phyloP scores from a whole-genome alignment of 1,140 invertebrate genomes.

The Drosophila asahinai region DNA sequence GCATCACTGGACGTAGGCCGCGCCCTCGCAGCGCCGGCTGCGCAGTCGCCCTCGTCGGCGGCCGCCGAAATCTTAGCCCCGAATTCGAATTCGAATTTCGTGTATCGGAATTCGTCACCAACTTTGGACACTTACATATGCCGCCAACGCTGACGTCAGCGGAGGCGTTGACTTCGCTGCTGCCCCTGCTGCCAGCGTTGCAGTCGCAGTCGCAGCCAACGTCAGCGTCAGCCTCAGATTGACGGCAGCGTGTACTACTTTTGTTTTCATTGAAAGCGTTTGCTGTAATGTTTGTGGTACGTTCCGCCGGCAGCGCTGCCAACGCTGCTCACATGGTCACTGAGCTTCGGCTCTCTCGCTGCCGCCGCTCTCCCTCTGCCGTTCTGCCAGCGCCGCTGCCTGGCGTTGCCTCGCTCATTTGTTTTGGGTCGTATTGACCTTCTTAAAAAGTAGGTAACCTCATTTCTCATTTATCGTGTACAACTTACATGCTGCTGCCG shows the following conservation, averaged over 20 bases:
- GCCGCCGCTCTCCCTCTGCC: constrained; percentile 18
- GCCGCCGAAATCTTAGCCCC: constrained; percentile 64
- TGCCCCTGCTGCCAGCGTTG: not conserved
- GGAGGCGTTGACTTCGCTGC: constrained; percentile 23
- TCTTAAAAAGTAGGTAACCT: constrained; percentile 85
- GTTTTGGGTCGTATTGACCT: constrained; percentile 84
- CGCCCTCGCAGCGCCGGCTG: constrained; percentile 69
- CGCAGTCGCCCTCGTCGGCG: constrained; percentile 72
- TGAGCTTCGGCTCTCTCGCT: constrained; percentile 64
- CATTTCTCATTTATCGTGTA: constrained; percentile 84
- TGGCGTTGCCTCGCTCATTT: constrained; percentile 78
- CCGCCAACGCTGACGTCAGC: constrained; percentile 29
- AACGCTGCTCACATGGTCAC: constrained; percentile 74
- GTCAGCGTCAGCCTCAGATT: constrained; percentile 30
- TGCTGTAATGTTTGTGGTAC: constrained; percentile 81
- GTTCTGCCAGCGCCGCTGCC: constrained; percentile 43
- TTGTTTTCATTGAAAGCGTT: constrained; percentile 83
- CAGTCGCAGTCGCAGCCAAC: constrained; percentile 14
- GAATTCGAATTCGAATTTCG: constrained; percentile 30
- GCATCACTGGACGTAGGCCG: constrained; percentile 43
- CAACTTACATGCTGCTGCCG: constrained; percentile 78
- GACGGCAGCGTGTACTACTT: constrained; percentile 76
- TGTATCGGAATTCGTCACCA: constrained; percentile 68
- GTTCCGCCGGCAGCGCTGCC: constrained; percentile 40
- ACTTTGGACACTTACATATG: constrained; percentile 70